Evolutionary conservation across 1,140 invertebrate species (phyloP).

Genomic region (Temnothorax longispinosus): DNA sequence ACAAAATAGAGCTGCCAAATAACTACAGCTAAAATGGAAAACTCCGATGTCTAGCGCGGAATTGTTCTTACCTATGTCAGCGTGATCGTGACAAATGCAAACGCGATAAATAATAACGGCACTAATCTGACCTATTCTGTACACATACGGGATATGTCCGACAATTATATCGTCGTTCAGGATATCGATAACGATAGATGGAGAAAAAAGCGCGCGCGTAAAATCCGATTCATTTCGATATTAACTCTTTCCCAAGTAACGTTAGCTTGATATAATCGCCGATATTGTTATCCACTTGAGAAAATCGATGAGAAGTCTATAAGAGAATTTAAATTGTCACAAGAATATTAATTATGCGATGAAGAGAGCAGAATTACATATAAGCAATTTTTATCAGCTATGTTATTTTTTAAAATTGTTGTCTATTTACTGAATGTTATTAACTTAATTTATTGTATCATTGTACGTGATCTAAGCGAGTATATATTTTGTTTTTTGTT

Average conservation of each 20-base stretch:
- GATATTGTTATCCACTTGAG: background rate
- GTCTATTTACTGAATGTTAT: background rate
- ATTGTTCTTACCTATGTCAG: background rate
- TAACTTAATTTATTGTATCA: conserved; percentile 6
- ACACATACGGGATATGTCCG: background rate
- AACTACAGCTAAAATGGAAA: background rate
- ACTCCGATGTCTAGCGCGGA: background rate
- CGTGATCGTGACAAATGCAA: background rate
- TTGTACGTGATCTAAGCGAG: background rate
- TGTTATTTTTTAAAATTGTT: background rate
- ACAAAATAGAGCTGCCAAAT: background rate
- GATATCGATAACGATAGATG: background rate
- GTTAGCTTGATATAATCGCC: background rate
- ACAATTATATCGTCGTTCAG: background rate
- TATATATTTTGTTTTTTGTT: background rate
- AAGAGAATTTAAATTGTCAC: background rate
- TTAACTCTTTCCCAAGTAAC: background rate
- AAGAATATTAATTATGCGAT: background rate
- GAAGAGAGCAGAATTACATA: background rate
- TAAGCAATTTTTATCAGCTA: background rate
- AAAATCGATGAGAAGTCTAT: background rate
- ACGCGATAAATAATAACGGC: background rate
- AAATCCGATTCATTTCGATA: background rate
- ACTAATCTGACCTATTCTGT: background rate
- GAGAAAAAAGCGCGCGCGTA: background rate